phyloP scores from a whole-genome alignment of 2,113 vertebrate species.

The Paedocypris sp. region DNA sequence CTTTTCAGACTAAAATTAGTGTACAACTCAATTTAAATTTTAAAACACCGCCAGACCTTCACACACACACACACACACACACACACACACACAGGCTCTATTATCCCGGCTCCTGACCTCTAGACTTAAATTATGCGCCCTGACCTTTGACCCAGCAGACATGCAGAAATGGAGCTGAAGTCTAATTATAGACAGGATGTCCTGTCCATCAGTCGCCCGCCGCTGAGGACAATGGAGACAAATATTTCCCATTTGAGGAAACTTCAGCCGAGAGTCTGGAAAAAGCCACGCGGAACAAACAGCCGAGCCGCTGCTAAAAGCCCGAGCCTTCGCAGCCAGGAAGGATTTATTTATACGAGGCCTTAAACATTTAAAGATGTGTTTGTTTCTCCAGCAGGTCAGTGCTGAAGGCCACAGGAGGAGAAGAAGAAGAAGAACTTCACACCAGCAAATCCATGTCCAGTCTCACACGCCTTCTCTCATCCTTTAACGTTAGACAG shows the following conservation, averaged over 20 bases:
- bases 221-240: constrained; percentile 17
- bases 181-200: constrained; percentile 33
- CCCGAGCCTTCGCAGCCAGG: background rate
- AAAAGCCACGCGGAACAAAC: background rate
- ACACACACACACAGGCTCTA: too few species aligned
- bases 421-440: too few species aligned
- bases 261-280: background rate
- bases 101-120: constrained; percentile 32
- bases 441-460: too few species aligned
- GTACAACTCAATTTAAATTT: too few species aligned
- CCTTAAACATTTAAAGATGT: background rate
- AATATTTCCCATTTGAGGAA: constrained; percentile 11
- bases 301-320: background rate
- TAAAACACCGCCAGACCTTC: too few species aligned
- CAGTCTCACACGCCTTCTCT: too few species aligned
- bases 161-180: constrained; percentile 20
- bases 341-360: constrained; percentile 6
- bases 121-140: constrained; percentile 32
- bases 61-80: too few species aligned
- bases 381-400: background rate
- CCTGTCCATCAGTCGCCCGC: constrained; percentile 28
- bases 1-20: too few species aligned
- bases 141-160: constrained; percentile 30
- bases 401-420: background rate
- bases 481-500: too few species aligned